A percentile compares a stretch with the other conserved stretches of the same genome.
Conservation (phyloP, 2,797 vertebrate genomes). For the Neostethus bicornis region DNA sequence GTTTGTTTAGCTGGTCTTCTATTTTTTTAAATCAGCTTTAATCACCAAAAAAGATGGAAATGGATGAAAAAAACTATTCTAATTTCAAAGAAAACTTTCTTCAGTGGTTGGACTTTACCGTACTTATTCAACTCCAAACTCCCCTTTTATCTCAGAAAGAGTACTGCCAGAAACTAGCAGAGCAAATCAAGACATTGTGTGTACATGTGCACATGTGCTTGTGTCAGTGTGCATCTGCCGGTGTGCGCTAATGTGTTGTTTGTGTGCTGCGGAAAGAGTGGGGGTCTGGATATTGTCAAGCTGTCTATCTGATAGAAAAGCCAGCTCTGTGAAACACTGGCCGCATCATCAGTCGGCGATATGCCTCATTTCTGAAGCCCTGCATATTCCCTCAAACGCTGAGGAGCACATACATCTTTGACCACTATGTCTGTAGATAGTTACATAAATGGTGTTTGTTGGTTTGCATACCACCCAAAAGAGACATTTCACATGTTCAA, state of each 20-base stretch:
- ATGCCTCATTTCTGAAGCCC: slow-evolving; percentile 81
- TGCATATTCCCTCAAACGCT: slow-evolving; percentile 71
- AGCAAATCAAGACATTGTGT: slow-evolving; percentile 46
- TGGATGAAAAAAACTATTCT: slow-evolving; percentile 24
- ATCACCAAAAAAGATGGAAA: slow-evolving; percentile 24
- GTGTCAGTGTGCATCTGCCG: slow-evolving; percentile 29
- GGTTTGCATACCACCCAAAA: slow-evolving; percentile 51
- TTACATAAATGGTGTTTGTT: slow-evolving; percentile 51
- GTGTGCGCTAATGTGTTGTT: slow-evolving; percentile 53
- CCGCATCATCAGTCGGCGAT: slow-evolving; percentile 77
- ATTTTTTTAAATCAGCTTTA: slow-evolving; percentile 9
- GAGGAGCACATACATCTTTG: slow-evolving; percentile 44
- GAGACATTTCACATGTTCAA: slow-evolving; percentile 42
- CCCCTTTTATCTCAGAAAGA: slow-evolving; percentile 64
- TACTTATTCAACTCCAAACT: slow-evolving; percentile 44
- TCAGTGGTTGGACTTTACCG: slow-evolving; percentile 43
- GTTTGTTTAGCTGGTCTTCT: slow-evolving; percentile 21
- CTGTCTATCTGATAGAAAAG: slow-evolving; percentile 83
- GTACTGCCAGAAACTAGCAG: slow-evolving; percentile 56
- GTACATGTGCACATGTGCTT: slow-evolving; percentile 17
- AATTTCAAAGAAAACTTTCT: slow-evolving; percentile 40
- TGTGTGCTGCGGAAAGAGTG: slow-evolving; percentile 67
- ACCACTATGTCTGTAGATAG: slow-evolving; percentile 35
- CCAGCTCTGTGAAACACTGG: slow-evolving; percentile 75
- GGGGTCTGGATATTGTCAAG: slow-evolving; percentile 85